Base-by-base conservation (phyloP, 1,140 invertebrate genomes). In the Berghia stephanieae region DNA sequence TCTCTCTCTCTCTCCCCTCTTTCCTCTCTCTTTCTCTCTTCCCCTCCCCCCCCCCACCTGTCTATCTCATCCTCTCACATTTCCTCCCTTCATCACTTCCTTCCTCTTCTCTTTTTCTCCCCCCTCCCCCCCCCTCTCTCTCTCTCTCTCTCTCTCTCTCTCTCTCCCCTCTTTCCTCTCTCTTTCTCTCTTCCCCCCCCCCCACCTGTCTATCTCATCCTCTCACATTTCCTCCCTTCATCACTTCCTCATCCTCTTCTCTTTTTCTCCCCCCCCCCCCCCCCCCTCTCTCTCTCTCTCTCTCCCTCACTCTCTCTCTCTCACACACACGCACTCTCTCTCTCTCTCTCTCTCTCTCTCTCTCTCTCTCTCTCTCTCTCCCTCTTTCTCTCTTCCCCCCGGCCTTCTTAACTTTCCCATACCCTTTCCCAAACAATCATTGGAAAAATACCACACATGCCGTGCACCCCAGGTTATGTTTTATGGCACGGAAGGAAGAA, bases 311-410 rank as follows among this genome's bases (percentile, higher is more conserved):
- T 68, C 66, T 68, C 66, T 68, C 49, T 52, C 49, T 52, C 24
- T 2, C 49, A 1, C 16, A 16, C 3, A 31, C 13, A 2, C 66
- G n/a, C 3, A n/a, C 66, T 38, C 24, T 2, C 66, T 13, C 24
- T 38, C 36, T 36, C 36, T 38, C 66, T 36, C 66, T 36, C 36
- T 68, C 66, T 36, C 36, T 68, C 66, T 2, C 1, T 68, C 4
- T 27, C 34, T 66, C 36, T 68, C 13, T 38, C 66, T 68, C 66
- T 38, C 66, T 68, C 66, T 3, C 36, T 68, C 36, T 68, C 36
- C 4, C 66, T 2, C 66, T 38, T 38, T 38, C 21, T 60, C 5
- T 6, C 5, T 60, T 31, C 34, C 55, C 34, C 21, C 34, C 55
- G 24, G 4, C 34, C 55, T 21, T 31, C 34, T 42, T 40, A 21